Percentiles rank a stretch among this genome's conserved stretches.
These are phyloP conservation scores for Drosophila lacertosa DNA, from an alignment of 1,140 invertebrate species.

Conservation along the genomic window DNA sequence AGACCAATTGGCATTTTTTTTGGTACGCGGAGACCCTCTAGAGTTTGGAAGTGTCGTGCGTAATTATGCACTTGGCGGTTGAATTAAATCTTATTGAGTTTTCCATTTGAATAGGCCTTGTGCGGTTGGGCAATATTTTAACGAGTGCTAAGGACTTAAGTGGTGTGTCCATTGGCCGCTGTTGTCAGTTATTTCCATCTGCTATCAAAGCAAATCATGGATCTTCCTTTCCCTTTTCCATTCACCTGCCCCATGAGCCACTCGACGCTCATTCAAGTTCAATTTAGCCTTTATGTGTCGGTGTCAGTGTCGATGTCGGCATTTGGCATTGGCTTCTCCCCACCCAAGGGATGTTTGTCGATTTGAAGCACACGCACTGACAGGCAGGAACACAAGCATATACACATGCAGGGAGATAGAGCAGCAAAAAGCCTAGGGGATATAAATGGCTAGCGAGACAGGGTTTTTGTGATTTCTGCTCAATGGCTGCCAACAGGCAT, in stretches of 20 bases:
- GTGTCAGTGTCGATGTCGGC: constrained; percentile 32
- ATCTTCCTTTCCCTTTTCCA: too few relatives aligned
- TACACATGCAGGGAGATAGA: constrained; percentile 1
- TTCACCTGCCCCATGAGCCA: constrained; percentile 16
- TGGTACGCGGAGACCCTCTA: not conserved
- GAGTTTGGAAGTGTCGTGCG: constrained; percentile 1
- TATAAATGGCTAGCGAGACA: constrained; percentile 40
- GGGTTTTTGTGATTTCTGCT: constrained; percentile 64
- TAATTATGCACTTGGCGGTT: constrained; percentile 65
- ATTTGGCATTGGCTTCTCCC: constrained; percentile 36
- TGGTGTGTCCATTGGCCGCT: constrained; percentile 63
- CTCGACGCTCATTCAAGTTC: constrained; percentile 63
- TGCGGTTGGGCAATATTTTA: constrained; percentile 42
- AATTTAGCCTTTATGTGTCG: constrained; percentile 78
- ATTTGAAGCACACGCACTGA: constrained; percentile 53
- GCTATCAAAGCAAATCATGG: not conserved
- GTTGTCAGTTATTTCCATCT: constrained; percentile 24
- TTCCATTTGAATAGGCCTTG: constrained; percentile 61
- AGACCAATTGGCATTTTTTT: not conserved
- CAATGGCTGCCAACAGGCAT: constrained; percentile 66
- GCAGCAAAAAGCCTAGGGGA: constrained; percentile 18
- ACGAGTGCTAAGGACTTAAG: constrained; percentile 69
- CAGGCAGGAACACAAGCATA: constrained; percentile 15
- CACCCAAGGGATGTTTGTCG: constrained; percentile 68
- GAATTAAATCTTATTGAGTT: constrained; percentile 67